phyloP scores from a whole-genome alignment of 2,888 invertebrate species.

The Agrochola macilenta region DNA sequence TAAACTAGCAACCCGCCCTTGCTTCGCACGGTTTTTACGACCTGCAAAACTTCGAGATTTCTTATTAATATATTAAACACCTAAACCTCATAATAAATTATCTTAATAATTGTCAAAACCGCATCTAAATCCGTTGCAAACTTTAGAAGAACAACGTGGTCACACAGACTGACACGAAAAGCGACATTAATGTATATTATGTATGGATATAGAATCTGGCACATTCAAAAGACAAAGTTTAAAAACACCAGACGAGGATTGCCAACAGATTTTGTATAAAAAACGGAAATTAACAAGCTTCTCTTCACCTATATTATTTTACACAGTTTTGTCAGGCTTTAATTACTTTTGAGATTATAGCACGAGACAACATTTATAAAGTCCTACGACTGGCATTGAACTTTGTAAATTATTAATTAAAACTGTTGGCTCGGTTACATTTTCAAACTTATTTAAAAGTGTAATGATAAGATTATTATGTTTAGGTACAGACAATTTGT shows the following conservation, averaged over 20 bases:
- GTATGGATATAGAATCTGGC: not conserved
- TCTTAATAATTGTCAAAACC: no score
- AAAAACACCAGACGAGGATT: not conserved
- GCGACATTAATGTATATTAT: no score
- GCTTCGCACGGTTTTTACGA: no score
- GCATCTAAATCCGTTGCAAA: no score
- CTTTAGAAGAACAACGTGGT: no score
- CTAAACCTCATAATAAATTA: no score
- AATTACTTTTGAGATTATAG: constrained; percentile 58
- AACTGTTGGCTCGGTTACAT: constrained; percentile 24
- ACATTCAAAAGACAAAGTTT: not conserved
- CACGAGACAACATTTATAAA: constrained; percentile 42
- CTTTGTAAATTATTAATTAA: constrained; percentile 57
- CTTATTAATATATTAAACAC: no score
- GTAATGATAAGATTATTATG: constrained; percentile 28
- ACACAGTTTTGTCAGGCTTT: constrained; percentile 38
- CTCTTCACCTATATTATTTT: constrained; percentile 34
- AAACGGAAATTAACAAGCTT: constrained; percentile 19
- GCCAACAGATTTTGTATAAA: not conserved
- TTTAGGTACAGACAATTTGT: not conserved
- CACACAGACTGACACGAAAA: no score
- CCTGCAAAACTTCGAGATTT: no score
- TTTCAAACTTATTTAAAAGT: constrained; percentile 34
- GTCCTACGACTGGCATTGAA: constrained; percentile 22
- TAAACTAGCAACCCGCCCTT: no score